Base-by-base conservation (phyloP, 1,140 invertebrate species). In the Teleopsis dalmanni region DNA sequence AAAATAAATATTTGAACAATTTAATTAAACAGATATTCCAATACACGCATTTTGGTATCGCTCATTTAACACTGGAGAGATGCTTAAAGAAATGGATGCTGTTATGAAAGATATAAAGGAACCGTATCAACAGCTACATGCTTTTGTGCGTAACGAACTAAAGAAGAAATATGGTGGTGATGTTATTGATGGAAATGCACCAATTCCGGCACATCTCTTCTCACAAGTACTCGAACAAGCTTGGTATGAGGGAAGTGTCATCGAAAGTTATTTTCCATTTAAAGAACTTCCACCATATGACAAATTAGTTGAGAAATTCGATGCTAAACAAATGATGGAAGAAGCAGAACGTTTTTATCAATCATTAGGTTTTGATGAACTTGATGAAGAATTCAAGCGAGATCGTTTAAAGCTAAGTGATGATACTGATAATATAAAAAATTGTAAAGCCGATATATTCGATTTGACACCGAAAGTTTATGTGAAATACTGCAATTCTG, bases 151-250 rank as follows among this genome's bases (percentile, higher is more conserved):
- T 25, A 74, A 78, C 22, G 78, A 84, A 47, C 72, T 96, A 13
- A 72, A 79, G 11, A 73, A 82, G 57, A 80, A 83, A 57, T 90
- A 90, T 59, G 87, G 87, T 0, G 77, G 79, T 10, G 65, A 79
- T 10, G 69, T 87, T 2, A 72, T 87, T 1, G 76, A 79, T 4
- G 76, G 76, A 4, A 78, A 78, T 42, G 86, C 87, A 9, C 86
- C 88, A 0, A 91, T 96, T 50, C 91, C 92, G 0, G 91, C 90
- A 4, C 92, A 96, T 77, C 69, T 96, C 2, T 72, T 90, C 55
- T 84, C 68, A 44, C 61, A 69, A 54, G 65, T 65, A 0, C 31
- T 62, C 9, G 59, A 62, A 27, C 65, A 69, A 52, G 62, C 59
- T 25, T 69, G 65, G 65, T 55, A 57, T 1, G n/a, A 54, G 7